Conservation (phyloP, 2,113 vertebrate species). For the Peromyscus maniculatus region DNA sequence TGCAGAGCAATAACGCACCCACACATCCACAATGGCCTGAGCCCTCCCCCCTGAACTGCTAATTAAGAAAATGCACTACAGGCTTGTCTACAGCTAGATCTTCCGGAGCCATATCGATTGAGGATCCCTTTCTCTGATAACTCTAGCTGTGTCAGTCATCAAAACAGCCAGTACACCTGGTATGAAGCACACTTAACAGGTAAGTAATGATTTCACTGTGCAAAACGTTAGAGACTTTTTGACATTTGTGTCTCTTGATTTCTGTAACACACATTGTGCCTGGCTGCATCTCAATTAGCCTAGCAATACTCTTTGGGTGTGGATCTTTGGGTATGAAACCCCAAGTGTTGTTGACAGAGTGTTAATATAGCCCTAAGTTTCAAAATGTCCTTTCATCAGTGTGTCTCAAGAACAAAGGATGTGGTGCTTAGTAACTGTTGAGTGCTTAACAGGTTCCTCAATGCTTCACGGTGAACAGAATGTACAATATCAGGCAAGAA, state of each 20-base stretch:
- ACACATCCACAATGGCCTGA: neutral
- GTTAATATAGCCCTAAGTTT: neutral
- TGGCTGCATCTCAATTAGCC: neutral
- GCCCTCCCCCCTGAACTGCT: neutral
- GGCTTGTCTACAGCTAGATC: neutral
- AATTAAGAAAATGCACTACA: neutral
- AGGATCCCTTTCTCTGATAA: neutral
- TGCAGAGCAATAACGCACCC: too few relatives aligned
- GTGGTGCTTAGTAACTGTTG: neutral
- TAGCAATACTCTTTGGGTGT: neutral
- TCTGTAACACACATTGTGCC: neutral
- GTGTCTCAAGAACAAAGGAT: neutral
- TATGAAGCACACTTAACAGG: neutral
- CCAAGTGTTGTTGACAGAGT: neutral
- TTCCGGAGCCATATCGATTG: neutral
- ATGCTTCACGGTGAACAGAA: neutral
- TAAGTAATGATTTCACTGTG: too few relatives aligned
- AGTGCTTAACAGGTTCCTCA: neutral
- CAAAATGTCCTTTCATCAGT: slow-evolving; percentile 8
- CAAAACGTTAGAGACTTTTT: neutral
- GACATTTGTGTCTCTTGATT: neutral
- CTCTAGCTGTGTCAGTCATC: neutral
- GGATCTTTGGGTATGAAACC: neutral
- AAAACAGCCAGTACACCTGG: neutral
- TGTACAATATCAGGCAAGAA: neutral